A percentile compares a stretch with the other conserved stretches of the same genome.
phyloP scores from a whole-genome alignment of 2,888 invertebrate genomes.

The Lepidocyrtoides sp. region DNA sequence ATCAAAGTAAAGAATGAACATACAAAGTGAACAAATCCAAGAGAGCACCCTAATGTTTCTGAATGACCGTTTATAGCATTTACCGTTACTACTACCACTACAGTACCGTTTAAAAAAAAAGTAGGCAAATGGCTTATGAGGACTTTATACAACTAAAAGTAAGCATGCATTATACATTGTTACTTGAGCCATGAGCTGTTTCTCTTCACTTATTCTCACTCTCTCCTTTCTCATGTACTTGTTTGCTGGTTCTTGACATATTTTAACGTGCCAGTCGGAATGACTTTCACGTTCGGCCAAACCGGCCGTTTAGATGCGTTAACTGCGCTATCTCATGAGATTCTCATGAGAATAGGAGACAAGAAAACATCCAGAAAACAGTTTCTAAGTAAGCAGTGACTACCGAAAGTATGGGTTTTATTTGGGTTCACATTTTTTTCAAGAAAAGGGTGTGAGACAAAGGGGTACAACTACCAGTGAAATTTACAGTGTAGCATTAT shows the following conservation, averaged over 20 bases:
- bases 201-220: background rate
- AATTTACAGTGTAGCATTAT: background rate
- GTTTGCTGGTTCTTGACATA: background rate
- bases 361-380: background rate
- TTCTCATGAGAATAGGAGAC: background rate
- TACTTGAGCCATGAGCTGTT: background rate
- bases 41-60: too few relatives aligned
- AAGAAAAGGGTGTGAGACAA: background rate
- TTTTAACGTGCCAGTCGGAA: conserved; percentile 59
- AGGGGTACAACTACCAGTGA: background rate
- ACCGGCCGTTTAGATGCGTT: conserved; percentile 49
- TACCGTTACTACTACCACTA: too few relatives aligned
- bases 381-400: too few relatives aligned
- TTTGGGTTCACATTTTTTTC: too few relatives aligned
- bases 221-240: background rate
- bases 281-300: conserved; percentile 47
- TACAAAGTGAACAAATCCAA: too few relatives aligned
- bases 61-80: too few relatives aligned
- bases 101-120: background rate
- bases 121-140: background rate
- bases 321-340: conserved; percentile 35
- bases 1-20: too few relatives aligned
- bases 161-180: background rate
- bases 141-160: background rate
- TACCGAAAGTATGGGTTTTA: too few relatives aligned